Evolutionary conservation across 2,797 vertebrate genomes (phyloP).

Genomic region (Pseudochromis fuscus): DNA sequence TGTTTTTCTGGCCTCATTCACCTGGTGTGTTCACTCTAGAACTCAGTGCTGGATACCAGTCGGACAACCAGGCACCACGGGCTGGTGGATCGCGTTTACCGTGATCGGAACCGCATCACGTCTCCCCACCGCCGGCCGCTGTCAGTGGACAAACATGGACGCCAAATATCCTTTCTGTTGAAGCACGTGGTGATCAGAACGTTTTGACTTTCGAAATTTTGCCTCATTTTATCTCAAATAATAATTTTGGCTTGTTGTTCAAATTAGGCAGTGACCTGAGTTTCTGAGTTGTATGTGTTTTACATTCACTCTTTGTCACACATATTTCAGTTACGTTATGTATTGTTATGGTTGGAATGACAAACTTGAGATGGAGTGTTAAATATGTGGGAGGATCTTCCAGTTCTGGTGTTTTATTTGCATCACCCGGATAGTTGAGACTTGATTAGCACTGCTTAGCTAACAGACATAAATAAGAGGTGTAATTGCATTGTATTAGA

Average conservation of each 20-base stretch:
- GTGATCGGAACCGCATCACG: conserved; percentile 94
- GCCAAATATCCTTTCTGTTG: conserved; percentile 96
- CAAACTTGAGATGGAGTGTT: not conserved
- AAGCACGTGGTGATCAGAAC: not conserved
- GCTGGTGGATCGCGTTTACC: conserved; percentile 96
- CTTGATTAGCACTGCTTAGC: not conserved
- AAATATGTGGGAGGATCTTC: not conserved
- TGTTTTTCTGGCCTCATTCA: conserved; percentile 58
- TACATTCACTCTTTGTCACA: too few relatives aligned
- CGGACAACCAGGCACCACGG: conserved; percentile 96
- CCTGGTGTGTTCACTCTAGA: conserved; percentile 88
- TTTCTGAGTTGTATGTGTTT: too few relatives aligned
- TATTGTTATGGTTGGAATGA: not conserved
- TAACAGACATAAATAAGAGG: not conserved
- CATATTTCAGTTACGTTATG: too few relatives aligned
- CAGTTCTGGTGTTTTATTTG: not conserved
- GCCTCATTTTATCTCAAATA: too few relatives aligned
- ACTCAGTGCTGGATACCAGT: conserved; percentile 96
- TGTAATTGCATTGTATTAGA: not conserved
- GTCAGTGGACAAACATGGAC: conserved; percentile 96
- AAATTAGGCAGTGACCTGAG: not conserved
- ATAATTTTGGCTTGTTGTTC: not conserved
- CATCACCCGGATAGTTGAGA: not conserved
- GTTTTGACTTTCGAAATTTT: conserved; percentile 1
- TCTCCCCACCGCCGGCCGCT: conserved; percentile 96